phyloP scores from a whole-genome alignment of 2,113 vertebrate species.

The Ochotona princeps region DNA sequence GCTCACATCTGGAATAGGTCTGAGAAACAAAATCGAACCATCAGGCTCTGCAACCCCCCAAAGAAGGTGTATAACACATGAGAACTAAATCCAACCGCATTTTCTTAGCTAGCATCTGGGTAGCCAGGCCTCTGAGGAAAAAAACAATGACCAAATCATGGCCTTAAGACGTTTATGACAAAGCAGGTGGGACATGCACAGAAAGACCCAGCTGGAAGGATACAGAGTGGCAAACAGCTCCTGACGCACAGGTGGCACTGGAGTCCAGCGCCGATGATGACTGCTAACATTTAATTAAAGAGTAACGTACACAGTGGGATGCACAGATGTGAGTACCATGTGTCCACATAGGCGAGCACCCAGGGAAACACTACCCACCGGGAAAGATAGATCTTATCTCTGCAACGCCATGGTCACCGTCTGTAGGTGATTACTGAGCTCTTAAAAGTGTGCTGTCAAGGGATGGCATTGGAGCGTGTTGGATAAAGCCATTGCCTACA shows the following conservation, averaged over 20 bases:
- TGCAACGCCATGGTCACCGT: rapidly evolving
- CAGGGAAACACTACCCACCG: background rate
- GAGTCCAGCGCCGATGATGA: background rate
- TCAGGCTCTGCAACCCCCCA: background rate
- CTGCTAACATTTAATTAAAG: background rate
- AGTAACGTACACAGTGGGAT: background rate
- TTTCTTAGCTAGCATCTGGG: background rate
- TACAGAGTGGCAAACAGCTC: no score
- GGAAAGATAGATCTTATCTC: background rate
- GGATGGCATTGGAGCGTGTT: no score
- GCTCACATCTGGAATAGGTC: slow-evolving; percentile 57
- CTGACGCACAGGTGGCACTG: background rate
- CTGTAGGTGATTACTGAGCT: background rate
- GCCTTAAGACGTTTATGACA: background rate
- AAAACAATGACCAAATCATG: background rate
- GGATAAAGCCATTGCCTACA: no score
- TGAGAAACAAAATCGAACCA: slow-evolving; percentile 74
- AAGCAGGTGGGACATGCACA: background rate
- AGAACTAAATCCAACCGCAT: background rate
- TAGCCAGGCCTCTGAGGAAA: background rate
- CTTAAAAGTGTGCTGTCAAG: background rate
- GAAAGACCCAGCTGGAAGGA: background rate
- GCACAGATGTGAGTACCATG: background rate
- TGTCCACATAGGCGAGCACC: background rate
- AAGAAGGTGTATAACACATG: rapidly evolving